These are phyloP conservation scores for Fregata magnificens DNA, from an alignment of 2,113 vertebrate species.

Conservation along the genomic window DNA sequence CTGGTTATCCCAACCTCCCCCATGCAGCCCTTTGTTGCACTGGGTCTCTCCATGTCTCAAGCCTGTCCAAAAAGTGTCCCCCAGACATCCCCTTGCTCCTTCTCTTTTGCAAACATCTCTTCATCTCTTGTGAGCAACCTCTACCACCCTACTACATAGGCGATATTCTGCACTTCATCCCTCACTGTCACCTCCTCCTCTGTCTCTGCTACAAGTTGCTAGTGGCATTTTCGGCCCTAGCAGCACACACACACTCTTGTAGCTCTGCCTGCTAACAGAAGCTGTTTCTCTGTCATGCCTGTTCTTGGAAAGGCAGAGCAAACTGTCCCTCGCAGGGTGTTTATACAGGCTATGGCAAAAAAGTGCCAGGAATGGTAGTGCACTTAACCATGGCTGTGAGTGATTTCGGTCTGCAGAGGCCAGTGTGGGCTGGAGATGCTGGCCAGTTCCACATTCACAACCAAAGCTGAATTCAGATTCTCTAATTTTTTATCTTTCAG, in stretches of 20 bases:
- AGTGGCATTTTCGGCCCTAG: conserved; percentile 3
- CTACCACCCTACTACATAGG: neutral
- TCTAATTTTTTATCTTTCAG: neutral
- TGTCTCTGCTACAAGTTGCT: neutral
- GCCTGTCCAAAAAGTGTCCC: neutral
- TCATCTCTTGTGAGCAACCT: neutral
- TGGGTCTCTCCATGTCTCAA: neutral
- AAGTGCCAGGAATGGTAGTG: neutral
- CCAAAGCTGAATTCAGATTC: neutral
- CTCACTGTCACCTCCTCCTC: neutral
- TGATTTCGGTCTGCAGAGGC: neutral
- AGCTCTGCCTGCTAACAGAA: neutral
- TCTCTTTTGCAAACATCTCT: neutral
- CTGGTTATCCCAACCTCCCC: neutral
- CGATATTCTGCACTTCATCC: neutral
- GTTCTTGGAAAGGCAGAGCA: neutral
- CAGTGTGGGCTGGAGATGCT: neutral
- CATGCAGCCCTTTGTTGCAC: neutral
- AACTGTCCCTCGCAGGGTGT: neutral
- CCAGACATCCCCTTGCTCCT: neutral
- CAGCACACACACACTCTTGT: neutral
- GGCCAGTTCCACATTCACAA: neutral
- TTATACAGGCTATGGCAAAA: neutral
- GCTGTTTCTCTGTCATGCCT: neutral
- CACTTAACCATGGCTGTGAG: neutral